Conservation (phyloP, 2,888 invertebrate genomes). For the Pyrgus malvae region DNA sequence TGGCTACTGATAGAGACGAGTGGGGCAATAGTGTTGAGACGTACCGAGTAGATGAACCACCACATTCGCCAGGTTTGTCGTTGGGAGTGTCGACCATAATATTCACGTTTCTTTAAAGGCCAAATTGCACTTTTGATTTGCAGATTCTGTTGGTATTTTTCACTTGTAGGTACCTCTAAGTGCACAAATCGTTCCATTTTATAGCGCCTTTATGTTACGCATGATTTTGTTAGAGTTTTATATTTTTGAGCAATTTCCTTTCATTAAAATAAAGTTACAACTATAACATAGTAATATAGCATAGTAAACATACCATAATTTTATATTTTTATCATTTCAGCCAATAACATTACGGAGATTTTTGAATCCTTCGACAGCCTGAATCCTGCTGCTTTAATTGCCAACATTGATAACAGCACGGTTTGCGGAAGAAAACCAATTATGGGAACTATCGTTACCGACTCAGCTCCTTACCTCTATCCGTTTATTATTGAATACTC, state of each 20-base stretch:
- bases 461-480: conserved; percentile 96
- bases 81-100: conserved; percentile 68
- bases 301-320: background rate
- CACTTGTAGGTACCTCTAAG: conserved; percentile 40
- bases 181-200: conserved; percentile 22
- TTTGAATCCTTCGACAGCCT: conserved; percentile 82
- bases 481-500: conserved; percentile 98
- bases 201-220: conserved; percentile 24
- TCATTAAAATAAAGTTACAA: background rate
- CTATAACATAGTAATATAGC: background rate
- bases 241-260: conserved; percentile 5
- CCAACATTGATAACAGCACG: conserved; percentile 79
- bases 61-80: conserved; percentile 80
- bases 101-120: conserved; percentile 58
- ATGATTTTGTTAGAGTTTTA: conserved; percentile 20
- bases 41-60: conserved; percentile 79
- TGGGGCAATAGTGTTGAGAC: conserved; percentile 76
- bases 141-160: conserved; percentile 48
- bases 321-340: conserved; percentile 50
- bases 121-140: conserved; percentile 73
- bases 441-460: conserved; percentile 95
- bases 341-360: conserved; percentile 65
- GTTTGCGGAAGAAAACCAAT: conserved; percentile 92
- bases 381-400: conserved; percentile 82
- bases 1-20: conserved; percentile 66